phyloP scores from a whole-genome alignment of 2,888 invertebrate genomes.

The Drosophila kuntzei region DNA sequence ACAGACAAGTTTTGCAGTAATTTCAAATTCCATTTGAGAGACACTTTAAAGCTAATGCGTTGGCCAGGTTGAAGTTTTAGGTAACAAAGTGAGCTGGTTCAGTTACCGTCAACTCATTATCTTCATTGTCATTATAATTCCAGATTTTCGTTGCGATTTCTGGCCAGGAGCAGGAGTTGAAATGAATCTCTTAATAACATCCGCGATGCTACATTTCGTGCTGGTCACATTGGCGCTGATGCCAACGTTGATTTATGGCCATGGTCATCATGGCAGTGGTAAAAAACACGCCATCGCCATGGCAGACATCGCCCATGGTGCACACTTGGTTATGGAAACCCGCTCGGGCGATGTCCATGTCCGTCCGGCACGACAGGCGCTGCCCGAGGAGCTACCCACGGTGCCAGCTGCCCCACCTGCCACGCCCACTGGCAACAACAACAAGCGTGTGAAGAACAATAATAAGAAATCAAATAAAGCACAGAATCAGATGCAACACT shows the following conservation, averaged over 20 bases:
- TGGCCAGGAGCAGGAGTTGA: constrained; percentile 17
- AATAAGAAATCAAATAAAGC: constrained; percentile 80
- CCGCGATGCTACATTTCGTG: constrained; percentile 43
- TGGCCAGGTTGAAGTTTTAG: constrained; percentile 1
- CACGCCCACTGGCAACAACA: constrained; percentile 16
- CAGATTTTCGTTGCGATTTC: constrained; percentile 38
- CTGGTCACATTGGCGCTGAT: constrained; percentile 55
- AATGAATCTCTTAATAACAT: constrained; percentile 60
- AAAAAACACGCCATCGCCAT: constrained; percentile 35
- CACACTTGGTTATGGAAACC: constrained; percentile 63
- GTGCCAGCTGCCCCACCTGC: constrained; percentile 2
- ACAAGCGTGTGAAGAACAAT: constrained; percentile 63
- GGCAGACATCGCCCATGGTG: constrained; percentile 45
- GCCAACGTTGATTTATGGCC: constrained; percentile 49
- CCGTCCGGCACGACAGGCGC: constrained; percentile 79
- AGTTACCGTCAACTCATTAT: constrained; percentile 27
- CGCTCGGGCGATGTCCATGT: constrained; percentile 60
- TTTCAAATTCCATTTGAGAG: constrained; percentile 8
- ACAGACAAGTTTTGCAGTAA: neutral
- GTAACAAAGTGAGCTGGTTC: constrained; percentile 6
- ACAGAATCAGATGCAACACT: constrained; percentile 52
- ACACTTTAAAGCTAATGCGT: constrained; percentile 15
- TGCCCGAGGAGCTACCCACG: constrained; percentile 16
- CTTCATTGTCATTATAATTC: constrained; percentile 33
- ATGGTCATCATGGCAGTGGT: constrained; percentile 45